These are phyloP conservation scores for Mormoops blainvillei DNA, from an alignment of 2,113 vertebrate species.

Conservation along the genomic window DNA sequence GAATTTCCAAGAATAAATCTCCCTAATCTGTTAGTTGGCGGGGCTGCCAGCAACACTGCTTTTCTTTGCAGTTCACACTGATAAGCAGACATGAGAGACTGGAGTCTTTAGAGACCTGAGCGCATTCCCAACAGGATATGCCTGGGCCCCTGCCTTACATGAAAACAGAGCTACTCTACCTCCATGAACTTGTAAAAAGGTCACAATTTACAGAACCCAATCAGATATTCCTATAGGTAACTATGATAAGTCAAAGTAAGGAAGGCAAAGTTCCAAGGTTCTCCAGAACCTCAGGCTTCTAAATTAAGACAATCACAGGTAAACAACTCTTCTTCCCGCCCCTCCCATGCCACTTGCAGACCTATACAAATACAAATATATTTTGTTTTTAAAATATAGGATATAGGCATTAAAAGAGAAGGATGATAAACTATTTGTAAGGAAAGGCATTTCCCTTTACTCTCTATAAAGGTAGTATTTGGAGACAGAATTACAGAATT, in stretches of 20 bases:
- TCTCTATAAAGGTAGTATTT: neutral
- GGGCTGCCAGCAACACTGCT: neutral
- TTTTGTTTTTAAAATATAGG: neutral
- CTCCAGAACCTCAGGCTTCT: neutral
- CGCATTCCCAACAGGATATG: neutral
- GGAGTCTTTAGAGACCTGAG: neutral
- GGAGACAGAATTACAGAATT: neutral
- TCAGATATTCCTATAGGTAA: neutral
- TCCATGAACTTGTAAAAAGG: conserved; percentile 1
- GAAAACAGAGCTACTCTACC: neutral
- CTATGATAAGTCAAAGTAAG: neutral
- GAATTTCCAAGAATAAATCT: neutral
- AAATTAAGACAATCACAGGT: neutral
- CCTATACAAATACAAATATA: neutral
- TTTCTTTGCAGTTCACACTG: neutral
- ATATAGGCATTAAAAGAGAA: neutral
- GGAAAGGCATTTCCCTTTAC: neutral
- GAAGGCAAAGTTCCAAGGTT: conserved; percentile 7
- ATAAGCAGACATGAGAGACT: neutral
- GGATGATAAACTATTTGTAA: neutral
- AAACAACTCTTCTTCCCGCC: neutral
- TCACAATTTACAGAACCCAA: neutral
- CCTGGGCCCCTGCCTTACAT: neutral
- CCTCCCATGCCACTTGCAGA: neutral
- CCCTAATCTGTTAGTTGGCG: neutral